These are phyloP conservation scores for Eristalis arbustorum DNA, from an alignment of 2,888 invertebrate species.

Conservation along the genomic window DNA sequence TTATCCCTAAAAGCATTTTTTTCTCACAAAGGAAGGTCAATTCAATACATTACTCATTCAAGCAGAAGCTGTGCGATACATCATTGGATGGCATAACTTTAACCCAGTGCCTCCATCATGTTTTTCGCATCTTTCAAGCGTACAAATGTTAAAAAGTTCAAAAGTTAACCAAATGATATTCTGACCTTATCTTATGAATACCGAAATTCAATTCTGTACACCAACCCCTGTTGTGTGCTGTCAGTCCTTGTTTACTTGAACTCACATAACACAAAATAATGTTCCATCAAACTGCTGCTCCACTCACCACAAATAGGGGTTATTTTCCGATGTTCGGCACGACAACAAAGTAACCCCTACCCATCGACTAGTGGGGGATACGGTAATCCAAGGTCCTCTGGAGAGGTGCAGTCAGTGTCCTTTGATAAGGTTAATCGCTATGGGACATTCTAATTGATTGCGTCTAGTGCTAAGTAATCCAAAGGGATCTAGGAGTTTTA, in stretches of 20 bases:
- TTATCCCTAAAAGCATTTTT: not conserved
- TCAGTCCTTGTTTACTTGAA: not conserved
- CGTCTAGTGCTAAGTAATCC: constrained; percentile 7
- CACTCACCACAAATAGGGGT: not conserved
- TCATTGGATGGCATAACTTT: not conserved
- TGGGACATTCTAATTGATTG: constrained; percentile 26
- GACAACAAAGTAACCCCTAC: not conserved
- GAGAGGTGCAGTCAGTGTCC: not conserved
- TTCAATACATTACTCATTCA: not conserved
- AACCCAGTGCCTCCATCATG: not conserved
- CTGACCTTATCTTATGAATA: not conserved
- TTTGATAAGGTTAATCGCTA: constrained; percentile 12
- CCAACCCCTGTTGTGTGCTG: not conserved
- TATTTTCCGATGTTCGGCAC: not conserved
- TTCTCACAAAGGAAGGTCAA: not conserved
- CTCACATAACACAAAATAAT: not conserved
- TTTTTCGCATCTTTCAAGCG: not conserved
- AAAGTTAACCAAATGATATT: not conserved
- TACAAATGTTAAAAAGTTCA: not conserved
- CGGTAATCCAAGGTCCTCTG: not conserved
- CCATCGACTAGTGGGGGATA: not conserved
- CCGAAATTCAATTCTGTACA: not conserved
- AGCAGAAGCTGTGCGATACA: not conserved
- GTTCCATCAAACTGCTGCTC: not conserved
- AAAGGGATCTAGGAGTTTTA: not conserved